Evolutionary conservation across 2,888 invertebrate species (phyloP), one percentile per base, ranked within the genome.

Genomic region (Drosophila kambysellisi): DNA sequence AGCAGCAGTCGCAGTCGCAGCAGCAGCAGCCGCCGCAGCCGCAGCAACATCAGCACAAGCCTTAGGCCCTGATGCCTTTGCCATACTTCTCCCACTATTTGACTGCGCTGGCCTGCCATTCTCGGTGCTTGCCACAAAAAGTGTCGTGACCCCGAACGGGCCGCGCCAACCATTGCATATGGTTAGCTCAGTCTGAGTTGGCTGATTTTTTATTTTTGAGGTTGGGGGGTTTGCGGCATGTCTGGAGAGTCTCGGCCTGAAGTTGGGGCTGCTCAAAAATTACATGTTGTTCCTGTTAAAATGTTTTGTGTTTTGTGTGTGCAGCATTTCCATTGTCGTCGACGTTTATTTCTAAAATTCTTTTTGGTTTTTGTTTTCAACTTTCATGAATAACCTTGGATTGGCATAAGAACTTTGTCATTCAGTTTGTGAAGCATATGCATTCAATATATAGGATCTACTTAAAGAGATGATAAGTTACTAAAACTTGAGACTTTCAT

Each of bases 61-160:
- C 74, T 70, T 57, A 69, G 83, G 88, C 78, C 89, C 70, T 74
- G 81, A 68, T 70, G 71, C 71, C 82, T 68, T 79, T 83, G 88
- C 90, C 89, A 88, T 90, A 90, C 91, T 91, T 91, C 89, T 90
- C 90, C 90, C 90, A 87, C 82, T 90, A 88, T 90, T 85, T 88
- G 71, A 86, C 83, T 87, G 74, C 59, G 67, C 73, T 71, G 63
- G 71, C 69, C 81, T 76, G 79, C 81, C 75, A 81, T 74, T 71
- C 70, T 78, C 81, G 59, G 50, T 76, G 76, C 75, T 51, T 82
- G 89, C 86, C 87, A 84, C 82, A 87, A 88, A 90, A 90, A 88
- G 92, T 92, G 92, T 92, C 92, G 92, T 92, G 92, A 91, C 92
- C 92, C 83, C 91, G 84, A 82, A 84, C 82, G 60, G 75, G 67